These are phyloP conservation scores for Seladonia tumulorum DNA, from an alignment of 2,888 invertebrate species.

Conservation along the genomic window DNA sequence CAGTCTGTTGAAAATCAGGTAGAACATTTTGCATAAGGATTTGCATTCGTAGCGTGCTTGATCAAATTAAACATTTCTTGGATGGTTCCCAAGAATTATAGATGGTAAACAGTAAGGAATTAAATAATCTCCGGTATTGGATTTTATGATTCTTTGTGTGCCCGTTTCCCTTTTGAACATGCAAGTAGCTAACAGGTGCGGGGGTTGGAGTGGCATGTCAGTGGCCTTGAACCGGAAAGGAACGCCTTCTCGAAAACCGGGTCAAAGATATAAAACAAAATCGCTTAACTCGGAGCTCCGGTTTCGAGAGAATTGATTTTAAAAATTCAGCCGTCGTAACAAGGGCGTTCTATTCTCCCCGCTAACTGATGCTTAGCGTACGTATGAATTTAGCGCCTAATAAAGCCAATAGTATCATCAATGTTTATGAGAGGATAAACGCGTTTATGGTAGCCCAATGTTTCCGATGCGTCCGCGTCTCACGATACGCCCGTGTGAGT, in stretches of 20 bases:
- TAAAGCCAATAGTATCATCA: neutral
- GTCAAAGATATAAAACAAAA: neutral
- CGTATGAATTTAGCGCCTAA: neutral
- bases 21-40: too few species aligned
- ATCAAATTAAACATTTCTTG: too few species aligned
- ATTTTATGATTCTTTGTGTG: neutral
- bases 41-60: too few species aligned
- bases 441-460: neutral
- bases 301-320: conserved; percentile 6
- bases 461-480: neutral
- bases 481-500: neutral
- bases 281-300: neutral
- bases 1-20: too few species aligned
- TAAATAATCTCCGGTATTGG: neutral
- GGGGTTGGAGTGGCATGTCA: neutral
- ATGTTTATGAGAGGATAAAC: neutral
- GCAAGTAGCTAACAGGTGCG: neutral
- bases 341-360: neutral
- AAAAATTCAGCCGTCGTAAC: neutral
- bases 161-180: neutral
- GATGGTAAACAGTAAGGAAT: neutral
- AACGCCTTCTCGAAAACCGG: neutral
- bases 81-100: too few species aligned
- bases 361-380: neutral
- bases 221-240: conserved; percentile 11